Conservation (phyloP, 2,113 vertebrate species). For the Sylvia atricapilla region DNA sequence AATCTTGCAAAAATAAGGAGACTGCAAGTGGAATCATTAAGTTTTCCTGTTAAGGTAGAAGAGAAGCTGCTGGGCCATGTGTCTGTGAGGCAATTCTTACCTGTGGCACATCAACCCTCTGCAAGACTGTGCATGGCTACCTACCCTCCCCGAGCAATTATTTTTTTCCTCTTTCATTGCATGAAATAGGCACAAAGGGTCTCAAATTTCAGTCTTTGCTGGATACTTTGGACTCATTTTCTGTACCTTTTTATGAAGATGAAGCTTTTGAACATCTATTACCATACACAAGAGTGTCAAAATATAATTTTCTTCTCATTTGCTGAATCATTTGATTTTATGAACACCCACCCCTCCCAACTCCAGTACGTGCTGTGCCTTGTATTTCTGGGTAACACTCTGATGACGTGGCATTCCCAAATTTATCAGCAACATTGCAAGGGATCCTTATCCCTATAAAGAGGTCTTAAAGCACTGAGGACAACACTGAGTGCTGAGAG, state of each 20-base stretch:
- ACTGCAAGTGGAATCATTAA: neutral
- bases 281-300: constrained; percentile 15
- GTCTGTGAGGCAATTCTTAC: rapidly evolving
- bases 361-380: constrained; percentile 29
- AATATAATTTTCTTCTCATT: constrained; percentile 40
- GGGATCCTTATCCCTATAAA: no score
- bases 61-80: neutral
- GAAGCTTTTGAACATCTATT: neutral
- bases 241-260: neutral
- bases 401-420: neutral
- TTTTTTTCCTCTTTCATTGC: neutral
- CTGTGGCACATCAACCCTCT: neutral
- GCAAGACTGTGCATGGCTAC: neutral
- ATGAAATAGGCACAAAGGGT: neutral
- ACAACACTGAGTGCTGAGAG: neutral
- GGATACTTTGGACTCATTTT: constrained; percentile 1
- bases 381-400: neutral
- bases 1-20: neutral
- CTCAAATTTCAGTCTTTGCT: neutral
- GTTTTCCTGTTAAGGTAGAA: neutral
- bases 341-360: constrained; percentile 25
- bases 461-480: neutral
- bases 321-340: constrained; percentile 4
- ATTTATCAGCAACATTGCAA: neutral
- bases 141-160: neutral